Percentiles rank a stretch among this genome's conserved stretches.
Conservation (phyloP, 2,888 invertebrate genomes). For the Diachrysia chrysitis region DNA sequence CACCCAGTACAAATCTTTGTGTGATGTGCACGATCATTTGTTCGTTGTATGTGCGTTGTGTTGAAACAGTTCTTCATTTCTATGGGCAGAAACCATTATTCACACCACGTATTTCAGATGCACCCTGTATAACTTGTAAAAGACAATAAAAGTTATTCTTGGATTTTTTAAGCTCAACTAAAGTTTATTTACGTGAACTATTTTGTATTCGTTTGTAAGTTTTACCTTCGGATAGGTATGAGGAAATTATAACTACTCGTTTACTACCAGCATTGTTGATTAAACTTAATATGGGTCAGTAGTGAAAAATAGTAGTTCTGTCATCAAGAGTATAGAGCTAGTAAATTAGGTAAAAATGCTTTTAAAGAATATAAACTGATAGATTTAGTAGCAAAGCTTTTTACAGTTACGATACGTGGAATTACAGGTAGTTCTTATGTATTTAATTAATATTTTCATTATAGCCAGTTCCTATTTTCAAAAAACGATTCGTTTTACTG, state of each 20-base stretch:
- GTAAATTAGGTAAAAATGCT: conserved; percentile 4
- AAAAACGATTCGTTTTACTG: no score
- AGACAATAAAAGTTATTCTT: neutral
- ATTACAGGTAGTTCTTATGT: neutral
- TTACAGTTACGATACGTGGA: neutral
- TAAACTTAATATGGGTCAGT: neutral
- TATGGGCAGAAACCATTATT: no score
- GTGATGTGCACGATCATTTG: no score
- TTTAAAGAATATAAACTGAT: neutral
- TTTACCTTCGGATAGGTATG: neutral
- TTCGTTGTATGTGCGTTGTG: no score
- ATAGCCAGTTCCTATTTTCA: no score
- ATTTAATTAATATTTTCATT: no score
- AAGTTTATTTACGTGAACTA: no score
- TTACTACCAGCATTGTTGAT: neutral
- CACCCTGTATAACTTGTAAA: neutral
- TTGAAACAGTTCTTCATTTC: no score
- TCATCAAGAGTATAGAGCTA: neutral
- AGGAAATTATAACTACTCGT: neutral
- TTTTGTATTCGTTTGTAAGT: no score
- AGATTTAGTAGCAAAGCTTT: neutral
- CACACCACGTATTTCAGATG: no score
- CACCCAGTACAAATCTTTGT: no score
- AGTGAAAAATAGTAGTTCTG: neutral
- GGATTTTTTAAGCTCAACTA: neutral